Percentiles rank a stretch among this genome's conserved stretches.
Conservation (phyloP, 2,888 invertebrate genomes). For the Icerya purchasi region DNA sequence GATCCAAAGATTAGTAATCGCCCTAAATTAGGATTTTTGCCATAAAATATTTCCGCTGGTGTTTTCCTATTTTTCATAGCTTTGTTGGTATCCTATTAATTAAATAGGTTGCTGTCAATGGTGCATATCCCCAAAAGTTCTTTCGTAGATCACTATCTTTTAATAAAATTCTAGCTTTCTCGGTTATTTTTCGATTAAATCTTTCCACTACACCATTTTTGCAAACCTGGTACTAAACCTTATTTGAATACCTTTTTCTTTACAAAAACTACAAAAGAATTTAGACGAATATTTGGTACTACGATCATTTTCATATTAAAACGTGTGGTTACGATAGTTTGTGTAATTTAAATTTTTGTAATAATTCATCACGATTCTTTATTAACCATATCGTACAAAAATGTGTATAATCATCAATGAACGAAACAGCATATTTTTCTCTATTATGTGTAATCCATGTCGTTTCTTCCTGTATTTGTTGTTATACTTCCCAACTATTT, state of each 20-base stretch:
- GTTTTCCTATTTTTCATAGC: not conserved
- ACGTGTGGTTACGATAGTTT: no score
- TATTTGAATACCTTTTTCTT: not conserved
- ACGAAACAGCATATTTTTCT: no score
- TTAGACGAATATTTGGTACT: no score
- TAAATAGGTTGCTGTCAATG: not conserved
- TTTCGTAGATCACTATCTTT: not conserved
- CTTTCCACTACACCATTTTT: not conserved
- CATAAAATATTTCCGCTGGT: not conserved
- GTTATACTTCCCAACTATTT: no score
- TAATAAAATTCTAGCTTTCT: not conserved
- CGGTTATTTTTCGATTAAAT: not conserved
- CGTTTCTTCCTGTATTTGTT: no score
- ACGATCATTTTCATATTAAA: no score
- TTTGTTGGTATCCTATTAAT: not conserved
- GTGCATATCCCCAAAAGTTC: not conserved
- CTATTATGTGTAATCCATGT: no score
- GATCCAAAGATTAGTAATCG: not conserved
- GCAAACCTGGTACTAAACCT: not conserved
- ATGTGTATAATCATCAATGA: no score
- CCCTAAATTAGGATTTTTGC: not conserved
- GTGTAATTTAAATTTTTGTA: no score
- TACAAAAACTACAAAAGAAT: not conserved
- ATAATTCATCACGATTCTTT: no score
- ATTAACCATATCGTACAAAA: no score